These are phyloP conservation scores for Coturnix japonica DNA, from an alignment of 2,113 vertebrate species.

Conservation along the genomic window DNA sequence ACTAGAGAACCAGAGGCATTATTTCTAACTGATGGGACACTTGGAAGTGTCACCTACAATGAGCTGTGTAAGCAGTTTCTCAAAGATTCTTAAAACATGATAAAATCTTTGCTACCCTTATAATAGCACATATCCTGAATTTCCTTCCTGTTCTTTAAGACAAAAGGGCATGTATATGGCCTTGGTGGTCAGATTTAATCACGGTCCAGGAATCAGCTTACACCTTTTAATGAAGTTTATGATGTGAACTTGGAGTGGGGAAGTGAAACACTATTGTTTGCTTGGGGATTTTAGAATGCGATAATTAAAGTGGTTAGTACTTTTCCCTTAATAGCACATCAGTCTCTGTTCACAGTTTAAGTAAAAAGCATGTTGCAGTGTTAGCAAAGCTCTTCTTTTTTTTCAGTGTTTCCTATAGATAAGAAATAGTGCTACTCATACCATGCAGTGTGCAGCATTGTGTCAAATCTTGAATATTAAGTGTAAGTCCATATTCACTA, in stretches of 20 bases:
- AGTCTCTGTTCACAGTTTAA: background rate
- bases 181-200: conserved; percentile 23
- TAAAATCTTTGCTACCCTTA: background rate
- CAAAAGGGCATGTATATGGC: background rate
- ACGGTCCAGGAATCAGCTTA: background rate
- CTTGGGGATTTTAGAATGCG: background rate
- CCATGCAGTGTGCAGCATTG: background rate
- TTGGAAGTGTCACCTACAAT: background rate
- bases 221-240: conserved; percentile 32
- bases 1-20: background rate
- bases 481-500: background rate
- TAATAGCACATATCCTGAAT: background rate
- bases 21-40: background rate
- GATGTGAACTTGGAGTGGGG: background rate
- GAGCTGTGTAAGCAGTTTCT: background rate
- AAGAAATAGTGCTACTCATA: background rate
- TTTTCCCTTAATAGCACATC: background rate
- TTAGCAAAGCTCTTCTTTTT: background rate
- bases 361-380: background rate
- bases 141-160: background rate
- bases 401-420: background rate
- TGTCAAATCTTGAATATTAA: background rate
- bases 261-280: background rate
- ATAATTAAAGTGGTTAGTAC: background rate
- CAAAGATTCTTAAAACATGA: background rate